These are phyloP conservation scores for Netelia fuscicornis DNA, from an alignment of 2,888 invertebrate genomes.

Conservation along the genomic window DNA sequence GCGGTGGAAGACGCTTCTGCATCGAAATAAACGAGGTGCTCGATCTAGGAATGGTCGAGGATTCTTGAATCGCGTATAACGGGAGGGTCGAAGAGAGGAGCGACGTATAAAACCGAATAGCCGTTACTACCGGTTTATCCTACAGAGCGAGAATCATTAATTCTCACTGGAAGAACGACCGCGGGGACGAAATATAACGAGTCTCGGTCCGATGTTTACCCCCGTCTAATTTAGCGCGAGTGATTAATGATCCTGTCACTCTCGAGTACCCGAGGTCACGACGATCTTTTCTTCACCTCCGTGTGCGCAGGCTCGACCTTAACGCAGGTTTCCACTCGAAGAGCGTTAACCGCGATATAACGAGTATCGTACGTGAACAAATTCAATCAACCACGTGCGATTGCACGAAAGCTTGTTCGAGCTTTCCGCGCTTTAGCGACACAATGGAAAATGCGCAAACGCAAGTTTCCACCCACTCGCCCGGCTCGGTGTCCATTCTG, in stretches of 20 bases:
- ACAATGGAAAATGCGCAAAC: constrained; percentile 75
- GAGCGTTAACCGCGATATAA: neutral
- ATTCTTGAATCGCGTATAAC: neutral
- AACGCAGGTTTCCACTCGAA: no score
- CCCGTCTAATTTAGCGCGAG: constrained; percentile 41
- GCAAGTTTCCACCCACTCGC: constrained; percentile 54
- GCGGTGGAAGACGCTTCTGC: neutral
- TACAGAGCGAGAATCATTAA: constrained; percentile 42
- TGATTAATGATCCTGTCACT: constrained; percentile 31
- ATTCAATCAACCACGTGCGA: constrained; percentile 75
- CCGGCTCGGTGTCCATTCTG: constrained; percentile 70
- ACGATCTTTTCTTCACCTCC: neutral
- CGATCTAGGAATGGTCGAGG: neutral
- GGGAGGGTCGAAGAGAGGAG: no score
- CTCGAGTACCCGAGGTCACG: constrained; percentile 1
- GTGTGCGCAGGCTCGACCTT: no score
- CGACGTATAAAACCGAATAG: neutral
- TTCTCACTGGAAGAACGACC: constrained; percentile 22
- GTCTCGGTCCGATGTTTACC: constrained; percentile 1
- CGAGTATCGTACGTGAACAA: neutral
- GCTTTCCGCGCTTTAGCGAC: constrained; percentile 74
- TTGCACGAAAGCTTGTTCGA: constrained; percentile 68
- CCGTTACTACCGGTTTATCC: neutral
- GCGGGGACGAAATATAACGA: neutral
- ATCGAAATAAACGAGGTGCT: constrained; percentile 5